Evolutionary conservation across 2,888 invertebrate genomes (phyloP).

Genomic region (Nomada ferruginata): DNA sequence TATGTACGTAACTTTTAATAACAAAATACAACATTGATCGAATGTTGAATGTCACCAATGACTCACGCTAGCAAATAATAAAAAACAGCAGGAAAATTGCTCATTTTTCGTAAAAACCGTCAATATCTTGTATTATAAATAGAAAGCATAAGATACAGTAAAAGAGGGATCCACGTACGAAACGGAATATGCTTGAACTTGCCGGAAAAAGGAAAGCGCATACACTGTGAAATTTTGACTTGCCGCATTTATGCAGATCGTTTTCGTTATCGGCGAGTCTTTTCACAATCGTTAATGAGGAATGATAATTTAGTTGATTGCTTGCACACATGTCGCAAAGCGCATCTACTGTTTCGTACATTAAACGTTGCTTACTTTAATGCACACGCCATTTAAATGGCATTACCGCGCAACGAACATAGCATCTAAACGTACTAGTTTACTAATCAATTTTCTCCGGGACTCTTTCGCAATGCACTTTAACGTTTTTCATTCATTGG

Average conservation of each 20-base stretch:
- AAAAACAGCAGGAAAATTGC: too few relatives aligned
- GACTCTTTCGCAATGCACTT: neutral
- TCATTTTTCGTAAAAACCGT: too few relatives aligned
- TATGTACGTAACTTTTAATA: too few relatives aligned
- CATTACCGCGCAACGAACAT: constrained; percentile 1
- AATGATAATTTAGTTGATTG: neutral
- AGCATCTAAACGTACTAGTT: constrained; percentile 1
- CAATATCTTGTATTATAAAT: too few relatives aligned
- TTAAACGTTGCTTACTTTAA: constrained; percentile 1
- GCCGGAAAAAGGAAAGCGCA: neutral
- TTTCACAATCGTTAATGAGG: neutral
- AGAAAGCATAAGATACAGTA: too few relatives aligned
- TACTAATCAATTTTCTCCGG: constrained; percentile 19
- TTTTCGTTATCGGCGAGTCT: neutral
- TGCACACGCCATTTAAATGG: neutral
- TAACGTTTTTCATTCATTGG: constrained; percentile 10
- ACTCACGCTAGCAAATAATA: too few relatives aligned
- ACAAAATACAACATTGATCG: too few relatives aligned
- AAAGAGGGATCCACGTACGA: too few relatives aligned
- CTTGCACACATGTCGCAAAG: neutral
- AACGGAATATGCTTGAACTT: neutral
- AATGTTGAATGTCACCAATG: too few relatives aligned
- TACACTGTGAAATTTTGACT: neutral
- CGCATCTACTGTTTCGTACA: neutral
- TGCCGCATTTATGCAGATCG: neutral